Evolutionary conservation across 2,888 invertebrate species (phyloP), one percentile per base, ranked within the genome.

Genomic region (Drosophila fulvimacula): DNA sequence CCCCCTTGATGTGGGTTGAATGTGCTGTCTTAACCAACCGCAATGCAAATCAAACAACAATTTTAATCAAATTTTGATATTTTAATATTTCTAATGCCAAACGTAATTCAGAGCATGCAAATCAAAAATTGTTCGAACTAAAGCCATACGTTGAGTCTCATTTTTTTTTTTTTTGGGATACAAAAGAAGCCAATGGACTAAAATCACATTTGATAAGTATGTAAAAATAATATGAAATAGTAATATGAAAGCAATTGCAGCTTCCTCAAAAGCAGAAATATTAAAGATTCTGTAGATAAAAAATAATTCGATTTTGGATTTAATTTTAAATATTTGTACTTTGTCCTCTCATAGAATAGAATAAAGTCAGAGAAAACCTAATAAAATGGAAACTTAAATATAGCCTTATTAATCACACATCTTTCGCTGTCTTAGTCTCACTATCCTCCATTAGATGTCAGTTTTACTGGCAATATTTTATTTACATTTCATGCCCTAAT

Each of bases 1-100:
- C 46, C 52, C 5, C 32, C 63, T 74, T 73, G 63, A 73, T 36
- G 5, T 69, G 59, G 73, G 63, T 63, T 19, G 21, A 15, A 27
- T 19, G 36, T 15, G 21, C 17, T 5, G 24, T 13, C 15, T 19
- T 15, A 2, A 27, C 11, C 24, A 3, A 27, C 10, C 36, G 9
- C 13, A 27, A 38, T 10, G 32, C 7, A 61, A 27, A 41, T 32
- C n/a, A 34, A 15, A 21, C 34, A 11, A 24, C 15, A 62, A 27
- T 34, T 34, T 49, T 49, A 24, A 61, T 42, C 34, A 27, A 30
- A 60, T 30, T 30, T 15, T 11, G 2, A 21, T 30, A 38, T 58
- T 58, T 62, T 44, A 38, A 42, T 61, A 58, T 36, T 21, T 46
- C 30, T n/a, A 57, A 36, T 46, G 32, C 32, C 24, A 41, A 49